A percentile compares a stretch with the other conserved stretches of the same genome.
phyloP scores from a whole-genome alignment of 2,797 vertebrate genomes.

The Pitangus sulphuratus region DNA sequence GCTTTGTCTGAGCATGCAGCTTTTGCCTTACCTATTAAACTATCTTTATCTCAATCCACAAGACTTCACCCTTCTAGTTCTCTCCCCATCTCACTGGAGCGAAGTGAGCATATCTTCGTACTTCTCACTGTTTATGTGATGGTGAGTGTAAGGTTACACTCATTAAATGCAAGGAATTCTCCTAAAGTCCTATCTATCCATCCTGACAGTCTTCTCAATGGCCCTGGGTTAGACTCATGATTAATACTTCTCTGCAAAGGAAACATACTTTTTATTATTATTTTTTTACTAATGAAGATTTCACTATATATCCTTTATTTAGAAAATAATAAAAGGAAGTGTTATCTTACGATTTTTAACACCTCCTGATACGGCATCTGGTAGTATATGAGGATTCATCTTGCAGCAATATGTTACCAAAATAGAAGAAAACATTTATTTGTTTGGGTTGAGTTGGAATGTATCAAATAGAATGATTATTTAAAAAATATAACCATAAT shows the following conservation, averaged over 20 bases:
- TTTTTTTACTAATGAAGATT: not conserved
- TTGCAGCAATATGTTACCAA: not conserved
- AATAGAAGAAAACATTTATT: not conserved
- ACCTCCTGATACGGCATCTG: not conserved
- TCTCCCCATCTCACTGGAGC: not conserved
- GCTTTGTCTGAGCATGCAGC: accelerated
- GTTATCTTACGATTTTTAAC: not conserved
- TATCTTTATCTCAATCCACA: not conserved
- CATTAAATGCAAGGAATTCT: not conserved
- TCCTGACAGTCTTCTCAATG: not conserved
- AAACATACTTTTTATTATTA: not conserved
- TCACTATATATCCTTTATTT: not conserved
- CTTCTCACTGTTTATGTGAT: not conserved
- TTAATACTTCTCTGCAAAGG: not conserved
- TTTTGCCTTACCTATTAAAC: not conserved
- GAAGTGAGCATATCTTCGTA: not conserved
- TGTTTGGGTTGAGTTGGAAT: not conserved
- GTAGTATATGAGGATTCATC: not conserved
- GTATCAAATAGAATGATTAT: not conserved
- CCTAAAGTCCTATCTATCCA: not conserved
- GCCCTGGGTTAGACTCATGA: not conserved
- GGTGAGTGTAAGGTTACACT: not conserved
- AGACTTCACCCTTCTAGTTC: not conserved
- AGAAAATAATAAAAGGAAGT: not conserved
- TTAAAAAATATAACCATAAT: not conserved